phyloP scores from a whole-genome alignment of 2,888 invertebrate genomes.

The Hyposoter dolosus region DNA sequence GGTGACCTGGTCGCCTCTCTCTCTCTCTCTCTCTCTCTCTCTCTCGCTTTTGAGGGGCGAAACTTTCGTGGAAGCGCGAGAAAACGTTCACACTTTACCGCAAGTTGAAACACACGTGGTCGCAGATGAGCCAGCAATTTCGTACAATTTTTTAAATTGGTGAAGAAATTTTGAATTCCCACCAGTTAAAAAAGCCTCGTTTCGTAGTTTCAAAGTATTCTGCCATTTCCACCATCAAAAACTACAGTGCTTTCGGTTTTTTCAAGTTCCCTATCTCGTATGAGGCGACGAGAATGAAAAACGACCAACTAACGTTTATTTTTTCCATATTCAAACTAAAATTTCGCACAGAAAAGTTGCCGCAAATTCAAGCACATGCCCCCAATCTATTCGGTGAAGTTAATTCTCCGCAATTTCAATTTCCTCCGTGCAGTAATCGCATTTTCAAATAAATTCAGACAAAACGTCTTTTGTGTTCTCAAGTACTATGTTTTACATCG shows the following conservation, averaged over 20 bases:
- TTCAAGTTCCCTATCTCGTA: neutral
- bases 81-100: conserved; percentile 21
- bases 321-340: too few relatives aligned
- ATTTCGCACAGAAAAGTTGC: too few relatives aligned
- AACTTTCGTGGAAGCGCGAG: conserved; percentile 30
- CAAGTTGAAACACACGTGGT: conserved; percentile 30
- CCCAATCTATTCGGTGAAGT: too few relatives aligned
- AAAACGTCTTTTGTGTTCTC: neutral
- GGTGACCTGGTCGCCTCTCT: conserved; percentile 6
- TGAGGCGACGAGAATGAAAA: too few relatives aligned
- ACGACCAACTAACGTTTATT: too few relatives aligned
- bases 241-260: neutral
- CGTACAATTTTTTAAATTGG: neutral
- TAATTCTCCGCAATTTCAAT: too few relatives aligned
- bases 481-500: neutral
- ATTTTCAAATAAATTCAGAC: neutral
- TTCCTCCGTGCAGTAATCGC: neutral
- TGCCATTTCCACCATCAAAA: neutral
- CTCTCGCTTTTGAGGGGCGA: neutral
- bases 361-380: too few relatives aligned
- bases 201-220: neutral
- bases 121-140: neutral
- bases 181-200: neutral
- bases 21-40: neutral
- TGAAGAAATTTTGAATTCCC: neutral